A percentile compares a stretch with the other conserved stretches of the same genome.
Evolutionary conservation across 2,797 vertebrate species (phyloP).

Genomic region (Vipera latastei): DNA sequence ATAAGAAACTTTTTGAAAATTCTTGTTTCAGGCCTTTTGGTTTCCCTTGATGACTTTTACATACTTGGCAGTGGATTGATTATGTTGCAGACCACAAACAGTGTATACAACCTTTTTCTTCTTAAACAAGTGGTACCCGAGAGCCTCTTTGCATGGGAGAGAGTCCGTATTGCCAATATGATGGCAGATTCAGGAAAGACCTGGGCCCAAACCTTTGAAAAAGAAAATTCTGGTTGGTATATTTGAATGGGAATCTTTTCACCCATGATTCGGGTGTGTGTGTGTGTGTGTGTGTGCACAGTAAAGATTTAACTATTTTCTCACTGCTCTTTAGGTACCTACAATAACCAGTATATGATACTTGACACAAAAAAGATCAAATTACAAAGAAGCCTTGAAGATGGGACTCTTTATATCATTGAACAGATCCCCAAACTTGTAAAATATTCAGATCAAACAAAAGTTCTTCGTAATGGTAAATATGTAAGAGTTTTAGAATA

Average conservation of each 20-base stretch:
- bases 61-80: conserved; percentile 79
- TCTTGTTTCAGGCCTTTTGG: conserved; percentile 79
- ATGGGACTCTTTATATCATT: conserved; percentile 83
- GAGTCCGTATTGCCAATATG: conserved; percentile 86
- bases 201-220: conserved; percentile 84
- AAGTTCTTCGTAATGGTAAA: conserved; percentile 83
- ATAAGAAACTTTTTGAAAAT: conserved; percentile 19
- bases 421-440: conserved; percentile 91
- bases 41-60: conserved; percentile 87
- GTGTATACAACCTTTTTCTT: conserved; percentile 80
- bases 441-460: conserved; percentile 87
- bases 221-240: conserved; percentile 83
- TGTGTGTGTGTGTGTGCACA: no score
- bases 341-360: conserved; percentile 95
- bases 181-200: conserved; percentile 78
- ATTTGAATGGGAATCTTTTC: neutral
- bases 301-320: neutral
- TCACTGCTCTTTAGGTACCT: conserved; percentile 77
- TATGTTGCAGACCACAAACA: conserved; percentile 90
- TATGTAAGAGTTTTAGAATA: neutral
- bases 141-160: conserved; percentile 87
- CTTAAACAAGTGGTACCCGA: conserved; percentile 72
- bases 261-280: neutral
- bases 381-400: conserved; percentile 72
- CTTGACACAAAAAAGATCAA: conserved; percentile 85